Percentiles rank a stretch among this genome's conserved stretches.
Conservation (phyloP, 2,113 vertebrate species). For the Ascaphus truei region DNA sequence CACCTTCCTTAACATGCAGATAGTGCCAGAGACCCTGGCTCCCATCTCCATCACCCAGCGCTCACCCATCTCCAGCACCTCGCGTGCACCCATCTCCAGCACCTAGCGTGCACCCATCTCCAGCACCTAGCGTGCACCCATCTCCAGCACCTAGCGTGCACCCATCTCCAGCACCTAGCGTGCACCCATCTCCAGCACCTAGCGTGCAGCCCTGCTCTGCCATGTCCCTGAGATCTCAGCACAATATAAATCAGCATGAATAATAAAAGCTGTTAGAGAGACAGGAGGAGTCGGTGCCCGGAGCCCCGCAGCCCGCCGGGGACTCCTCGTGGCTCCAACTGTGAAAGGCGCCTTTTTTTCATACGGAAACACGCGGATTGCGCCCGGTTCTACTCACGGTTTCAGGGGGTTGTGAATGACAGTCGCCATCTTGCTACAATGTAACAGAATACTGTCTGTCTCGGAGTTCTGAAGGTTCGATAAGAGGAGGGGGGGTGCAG, state of each 20-base stretch:
- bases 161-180: not conserved
- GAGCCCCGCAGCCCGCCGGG: not conserved
- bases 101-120: too few relatives aligned
- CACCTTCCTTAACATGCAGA: too few relatives aligned
- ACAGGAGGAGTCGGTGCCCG: not conserved
- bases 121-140: too few relatives aligned
- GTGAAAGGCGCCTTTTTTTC: constrained; percentile 72
- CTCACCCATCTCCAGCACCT: too few relatives aligned
- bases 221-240: not conserved
- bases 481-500: constrained; percentile 65
- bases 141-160: too few relatives aligned
- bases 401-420: constrained; percentile 99
- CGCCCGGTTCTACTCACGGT: constrained; percentile 92
- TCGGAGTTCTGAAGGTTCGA: constrained; percentile 85
- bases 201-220: not conserved
- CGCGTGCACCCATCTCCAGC: too few relatives aligned
- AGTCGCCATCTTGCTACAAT: constrained; percentile 99
- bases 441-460: constrained; percentile 94
- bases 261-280: too few relatives aligned
- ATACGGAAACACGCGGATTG: constrained; percentile 74
- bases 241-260: not conserved
- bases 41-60: too few relatives aligned
- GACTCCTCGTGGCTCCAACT: constrained; percentile 36
- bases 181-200: not conserved
- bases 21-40: too few relatives aligned